phyloP scores from a whole-genome alignment of 2,888 invertebrate species.

The Anthrax anthrax region DNA sequence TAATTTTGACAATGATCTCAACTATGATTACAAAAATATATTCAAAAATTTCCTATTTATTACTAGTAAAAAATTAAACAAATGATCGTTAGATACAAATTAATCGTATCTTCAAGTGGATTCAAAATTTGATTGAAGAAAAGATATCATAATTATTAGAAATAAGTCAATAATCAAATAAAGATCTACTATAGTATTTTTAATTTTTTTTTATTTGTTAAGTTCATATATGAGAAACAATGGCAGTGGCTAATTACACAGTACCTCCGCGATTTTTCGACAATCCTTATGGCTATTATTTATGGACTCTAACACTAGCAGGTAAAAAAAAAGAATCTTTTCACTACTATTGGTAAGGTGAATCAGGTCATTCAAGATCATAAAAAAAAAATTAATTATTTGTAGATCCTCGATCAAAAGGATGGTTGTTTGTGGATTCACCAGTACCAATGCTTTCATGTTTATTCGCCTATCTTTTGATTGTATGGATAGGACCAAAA shows the following conservation, averaged over 20 bases:
- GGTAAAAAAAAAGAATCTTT: conserved; percentile 36
- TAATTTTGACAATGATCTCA: too few species aligned
- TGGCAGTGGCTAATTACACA: background rate
- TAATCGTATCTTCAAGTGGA: too few species aligned
- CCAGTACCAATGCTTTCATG: conserved; percentile 58
- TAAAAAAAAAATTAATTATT: conserved; percentile 15
- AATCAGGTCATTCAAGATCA: background rate
- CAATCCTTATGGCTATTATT: conserved; percentile 48
- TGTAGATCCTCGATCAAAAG: conserved; percentile 64
- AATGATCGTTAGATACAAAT: too few species aligned
- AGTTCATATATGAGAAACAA: too few species aligned
- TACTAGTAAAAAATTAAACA: too few species aligned
- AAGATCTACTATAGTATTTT: too few species aligned
- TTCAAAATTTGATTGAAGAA: too few species aligned
- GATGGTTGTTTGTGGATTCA: conserved; percentile 75
- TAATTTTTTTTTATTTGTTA: too few species aligned
- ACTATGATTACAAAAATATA: too few species aligned
- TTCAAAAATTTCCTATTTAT: too few species aligned
- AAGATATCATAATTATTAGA: too few species aligned
- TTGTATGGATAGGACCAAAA: conserved; percentile 69
- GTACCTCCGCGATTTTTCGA: background rate
- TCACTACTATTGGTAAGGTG: background rate
- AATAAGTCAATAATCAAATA: too few species aligned
- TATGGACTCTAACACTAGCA: conserved; percentile 62
- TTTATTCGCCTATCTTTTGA: conserved; percentile 54